Evolutionary conservation across 2,888 invertebrate species (phyloP).

Genomic region (Polyommatus iphigenia): DNA sequence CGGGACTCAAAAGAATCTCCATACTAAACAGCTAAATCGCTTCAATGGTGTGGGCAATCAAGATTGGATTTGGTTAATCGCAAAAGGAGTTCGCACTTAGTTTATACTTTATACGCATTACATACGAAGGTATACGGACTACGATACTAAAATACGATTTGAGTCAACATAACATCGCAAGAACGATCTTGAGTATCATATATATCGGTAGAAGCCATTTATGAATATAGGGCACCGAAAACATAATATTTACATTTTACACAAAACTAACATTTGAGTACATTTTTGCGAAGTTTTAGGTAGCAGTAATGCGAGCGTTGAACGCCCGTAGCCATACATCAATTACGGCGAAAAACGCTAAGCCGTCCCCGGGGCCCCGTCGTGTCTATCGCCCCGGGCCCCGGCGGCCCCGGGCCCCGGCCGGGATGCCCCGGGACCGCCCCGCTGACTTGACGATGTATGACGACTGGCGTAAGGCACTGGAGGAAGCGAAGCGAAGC

Average conservation of each 20-base stretch:
- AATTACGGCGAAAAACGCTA: constrained; percentile 11
- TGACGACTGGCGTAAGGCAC: not conserved
- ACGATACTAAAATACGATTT: too few species aligned
- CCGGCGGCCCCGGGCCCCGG: not conserved
- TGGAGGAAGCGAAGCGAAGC: not conserved
- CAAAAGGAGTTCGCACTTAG: too few species aligned
- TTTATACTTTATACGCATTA: too few species aligned
- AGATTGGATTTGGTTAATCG: too few species aligned
- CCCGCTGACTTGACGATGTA: not conserved
- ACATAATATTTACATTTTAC: not conserved
- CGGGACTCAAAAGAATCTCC: too few species aligned
- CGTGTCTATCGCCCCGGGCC: not conserved
- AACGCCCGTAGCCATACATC: not conserved
- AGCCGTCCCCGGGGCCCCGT: constrained; percentile 8
- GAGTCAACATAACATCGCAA: too few species aligned
- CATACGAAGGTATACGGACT: too few species aligned
- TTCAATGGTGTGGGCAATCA: too few species aligned
- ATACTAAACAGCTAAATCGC: too few species aligned
- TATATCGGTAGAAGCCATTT: too few species aligned
- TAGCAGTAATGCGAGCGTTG: not conserved
- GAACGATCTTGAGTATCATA: too few species aligned
- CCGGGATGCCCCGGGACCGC: not conserved
- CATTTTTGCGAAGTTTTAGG: not conserved
- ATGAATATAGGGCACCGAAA: too few species aligned
- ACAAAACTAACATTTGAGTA: not conserved